A percentile compares a stretch with the other conserved stretches of the same genome.
These are phyloP conservation scores for Ranitomeya imitator DNA, from an alignment of 2,113 vertebrate species.

Conservation along the genomic window DNA sequence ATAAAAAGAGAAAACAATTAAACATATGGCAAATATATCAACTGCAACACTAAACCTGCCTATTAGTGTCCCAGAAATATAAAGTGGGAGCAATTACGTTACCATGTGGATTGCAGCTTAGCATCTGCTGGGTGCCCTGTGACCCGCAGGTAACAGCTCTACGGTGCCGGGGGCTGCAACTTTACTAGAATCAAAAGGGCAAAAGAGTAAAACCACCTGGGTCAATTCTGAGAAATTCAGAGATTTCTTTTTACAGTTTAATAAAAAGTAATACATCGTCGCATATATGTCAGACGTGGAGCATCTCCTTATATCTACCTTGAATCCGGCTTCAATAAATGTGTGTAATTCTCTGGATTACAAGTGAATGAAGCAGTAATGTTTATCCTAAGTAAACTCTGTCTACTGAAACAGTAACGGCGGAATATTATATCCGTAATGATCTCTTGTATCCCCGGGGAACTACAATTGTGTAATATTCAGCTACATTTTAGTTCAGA, in stretches of 20 bases:
- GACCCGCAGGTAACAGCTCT: constrained; percentile 37
- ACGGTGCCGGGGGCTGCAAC: background rate
- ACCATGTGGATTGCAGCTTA: background rate
- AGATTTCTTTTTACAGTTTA: background rate
- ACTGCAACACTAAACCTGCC: background rate
- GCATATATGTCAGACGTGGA: background rate
- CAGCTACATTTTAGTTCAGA: background rate
- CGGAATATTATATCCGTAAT: background rate
- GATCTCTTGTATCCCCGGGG: background rate
- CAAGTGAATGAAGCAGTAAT: constrained; percentile 2
- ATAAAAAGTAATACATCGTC: background rate
- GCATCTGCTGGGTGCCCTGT: constrained; percentile 40
- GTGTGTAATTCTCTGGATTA: background rate
- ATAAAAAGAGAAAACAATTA: background rate
- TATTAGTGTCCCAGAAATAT: background rate
- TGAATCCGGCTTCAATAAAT: background rate
- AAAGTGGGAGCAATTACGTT: background rate
- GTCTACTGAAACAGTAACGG: constrained; percentile 17
- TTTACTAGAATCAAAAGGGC: constrained; percentile 13
- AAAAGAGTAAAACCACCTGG: background rate
- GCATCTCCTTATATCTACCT: constrained; percentile 15
- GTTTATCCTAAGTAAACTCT: constrained; percentile 13
- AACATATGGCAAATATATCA: background rate
- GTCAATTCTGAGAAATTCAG: background rate
- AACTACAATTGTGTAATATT: constrained; percentile 1